Evolutionary conservation across 2,888 invertebrate species (phyloP), one percentile per base, ranked within the genome.

Genomic region (Amiota minor): DNA sequence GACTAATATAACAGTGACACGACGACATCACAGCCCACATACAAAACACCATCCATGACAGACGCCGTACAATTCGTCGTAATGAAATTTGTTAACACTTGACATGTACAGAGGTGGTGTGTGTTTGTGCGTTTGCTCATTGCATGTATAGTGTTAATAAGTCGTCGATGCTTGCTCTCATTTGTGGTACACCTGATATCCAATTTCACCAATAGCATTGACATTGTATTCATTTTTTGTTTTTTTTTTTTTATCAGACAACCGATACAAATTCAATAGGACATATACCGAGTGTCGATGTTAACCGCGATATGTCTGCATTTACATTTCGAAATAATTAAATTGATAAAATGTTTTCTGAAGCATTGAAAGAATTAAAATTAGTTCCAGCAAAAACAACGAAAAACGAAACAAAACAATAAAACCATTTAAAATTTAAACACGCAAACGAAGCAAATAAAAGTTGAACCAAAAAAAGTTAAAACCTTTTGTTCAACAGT

Each of bases 1-100:
- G 20, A 59, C 35, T 35, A 35, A 35, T 35, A 35, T 3, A 35
- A 35, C 6, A 35, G 0, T 35, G 59, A 23, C 59, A 23, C 59
- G 12, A 59, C 10, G 59, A 59, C 23, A 59, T 20, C 59, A 18
- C 18, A 59, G 23, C 1, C 59, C 18, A 59, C 18, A 59, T 0
- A 35, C 6, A 3, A 35, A 35, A 35, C 35, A 35, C 35, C 2
- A 35, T 6, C 35, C 35, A 35, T 35, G 35, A 35, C 35, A 35
- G 35, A 35, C 35, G 35, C 35, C 35, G 35, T 35, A 35, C 35
- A 35, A 35, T 35, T 9, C 18, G 45, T 18, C 46, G 47, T 65
- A 65, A 65, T 65, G 65, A 65, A 65, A 65, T 65, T 65, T 65
- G 65, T 65, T 65, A 65, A 65, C 65, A 65, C 16, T 59, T 18